These are phyloP conservation scores for Palythoa grandis DNA, from an alignment of 92 coral and sea anemone genomes.

Conservation along the genomic window DNA sequence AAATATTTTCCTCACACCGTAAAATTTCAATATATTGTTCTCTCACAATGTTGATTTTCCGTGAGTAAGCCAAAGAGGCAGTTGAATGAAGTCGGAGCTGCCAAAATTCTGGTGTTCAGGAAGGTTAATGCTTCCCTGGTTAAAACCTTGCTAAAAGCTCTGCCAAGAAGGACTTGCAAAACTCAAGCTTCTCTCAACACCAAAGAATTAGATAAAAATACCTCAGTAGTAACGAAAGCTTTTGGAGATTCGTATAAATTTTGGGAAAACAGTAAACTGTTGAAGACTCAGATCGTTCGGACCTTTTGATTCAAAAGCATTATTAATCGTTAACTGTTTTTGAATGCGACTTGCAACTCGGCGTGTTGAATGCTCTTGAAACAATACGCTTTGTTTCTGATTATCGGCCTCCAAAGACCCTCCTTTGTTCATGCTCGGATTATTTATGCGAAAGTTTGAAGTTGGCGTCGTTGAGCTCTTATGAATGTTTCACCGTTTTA, in stretches of 20 bases:
- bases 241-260: background rate
- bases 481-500: background rate
- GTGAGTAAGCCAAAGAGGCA: background rate
- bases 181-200: background rate
- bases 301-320: background rate
- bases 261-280: background rate
- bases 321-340: background rate
- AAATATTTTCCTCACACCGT: background rate
- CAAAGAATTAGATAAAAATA: background rate
- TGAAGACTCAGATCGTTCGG: background rate
- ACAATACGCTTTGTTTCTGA: constrained; percentile 32
- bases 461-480: constrained; percentile 29
- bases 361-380: constrained; percentile 10
- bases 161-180: background rate
- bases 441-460: constrained; percentile 35
- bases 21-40: background rate
- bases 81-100: background rate
- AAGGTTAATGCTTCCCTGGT: background rate
- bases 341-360: background rate
- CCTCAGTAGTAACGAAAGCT: background rate
- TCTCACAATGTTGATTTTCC: background rate
- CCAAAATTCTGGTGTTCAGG: background rate
- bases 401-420: constrained; percentile 14
- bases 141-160: background rate
- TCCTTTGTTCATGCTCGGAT: background rate